Conservation (phyloP, 2,113 vertebrate species). For the Telmatochromis sp. region DNA sequence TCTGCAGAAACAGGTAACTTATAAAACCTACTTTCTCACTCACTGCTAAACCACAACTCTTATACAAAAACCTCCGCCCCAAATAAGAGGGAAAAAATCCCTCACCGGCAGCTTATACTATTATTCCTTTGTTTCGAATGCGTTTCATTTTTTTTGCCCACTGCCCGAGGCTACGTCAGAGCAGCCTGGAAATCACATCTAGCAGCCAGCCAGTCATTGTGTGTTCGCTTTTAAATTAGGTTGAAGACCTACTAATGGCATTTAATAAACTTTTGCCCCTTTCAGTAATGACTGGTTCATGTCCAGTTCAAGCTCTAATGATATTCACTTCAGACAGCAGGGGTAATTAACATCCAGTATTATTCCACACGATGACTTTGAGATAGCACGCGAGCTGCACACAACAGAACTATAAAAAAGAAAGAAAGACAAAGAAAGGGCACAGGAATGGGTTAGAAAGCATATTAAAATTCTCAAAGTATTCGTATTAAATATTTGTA, state of each 20-base stretch:
- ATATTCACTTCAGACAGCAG: constrained; percentile 19
- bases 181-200: neutral
- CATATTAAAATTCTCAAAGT: neutral
- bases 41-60: neutral
- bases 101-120: neutral
- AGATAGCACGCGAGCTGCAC: neutral
- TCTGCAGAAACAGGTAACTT: neutral
- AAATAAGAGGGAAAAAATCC: neutral
- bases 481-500: neutral
- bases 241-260: constrained; percentile 53
- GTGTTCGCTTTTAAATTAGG: constrained; percentile 38
- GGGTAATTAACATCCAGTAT: constrained; percentile 21
- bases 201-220: constrained; percentile 1
- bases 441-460: neutral
- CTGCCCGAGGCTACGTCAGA: neutral
- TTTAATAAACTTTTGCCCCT: constrained; percentile 48
- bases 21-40: neutral
- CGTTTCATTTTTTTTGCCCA: neutral
- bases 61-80: neutral
- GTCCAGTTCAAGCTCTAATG: constrained; percentile 50
- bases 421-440: neutral
- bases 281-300: constrained; percentile 39
- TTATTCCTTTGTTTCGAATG: neutral
- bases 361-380: constrained; percentile 18
- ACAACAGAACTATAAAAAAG: neutral